These are phyloP conservation scores for Progne subis DNA, from an alignment of 2,113 vertebrate species.

Conservation along the genomic window DNA sequence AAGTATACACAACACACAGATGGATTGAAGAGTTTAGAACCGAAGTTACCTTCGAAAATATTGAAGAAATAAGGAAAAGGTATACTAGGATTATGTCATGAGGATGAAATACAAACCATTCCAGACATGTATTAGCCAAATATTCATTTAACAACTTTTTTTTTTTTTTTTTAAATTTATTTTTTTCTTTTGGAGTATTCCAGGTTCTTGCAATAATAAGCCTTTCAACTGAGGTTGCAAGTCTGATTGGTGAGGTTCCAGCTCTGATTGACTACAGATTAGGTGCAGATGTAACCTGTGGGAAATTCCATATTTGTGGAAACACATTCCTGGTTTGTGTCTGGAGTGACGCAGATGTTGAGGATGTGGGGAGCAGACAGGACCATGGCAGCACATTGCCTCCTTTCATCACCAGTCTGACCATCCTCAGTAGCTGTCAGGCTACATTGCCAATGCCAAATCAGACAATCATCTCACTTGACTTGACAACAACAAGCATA, in stretches of 20 bases:
- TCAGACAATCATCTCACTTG: neutral
- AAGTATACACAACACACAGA: accelerated
- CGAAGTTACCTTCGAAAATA: neutral
- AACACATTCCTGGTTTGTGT: neutral
- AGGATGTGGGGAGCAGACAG: neutral
- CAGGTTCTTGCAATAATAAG: neutral
- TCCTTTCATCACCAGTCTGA: neutral
- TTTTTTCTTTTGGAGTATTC: neutral
- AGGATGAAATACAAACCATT: neutral
- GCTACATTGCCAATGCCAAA: neutral
- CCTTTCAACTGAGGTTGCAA: neutral
- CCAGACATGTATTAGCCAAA: neutral
- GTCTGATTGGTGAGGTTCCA: neutral
- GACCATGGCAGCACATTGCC: neutral
- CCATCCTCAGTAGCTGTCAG: neutral
- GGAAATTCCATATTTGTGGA: neutral
- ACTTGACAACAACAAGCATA: neutral
- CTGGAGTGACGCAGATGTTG: neutral
- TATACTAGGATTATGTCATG: neutral
- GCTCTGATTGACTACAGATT: neutral
- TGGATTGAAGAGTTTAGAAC: neutral
- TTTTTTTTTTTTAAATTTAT: too few species aligned
- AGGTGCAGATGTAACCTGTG: neutral
- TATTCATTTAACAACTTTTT: neutral
- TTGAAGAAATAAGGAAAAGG: neutral